These are phyloP conservation scores for Coregonus clupeaformis DNA, from an alignment of 2,113 vertebrate species.

Conservation along the genomic window DNA sequence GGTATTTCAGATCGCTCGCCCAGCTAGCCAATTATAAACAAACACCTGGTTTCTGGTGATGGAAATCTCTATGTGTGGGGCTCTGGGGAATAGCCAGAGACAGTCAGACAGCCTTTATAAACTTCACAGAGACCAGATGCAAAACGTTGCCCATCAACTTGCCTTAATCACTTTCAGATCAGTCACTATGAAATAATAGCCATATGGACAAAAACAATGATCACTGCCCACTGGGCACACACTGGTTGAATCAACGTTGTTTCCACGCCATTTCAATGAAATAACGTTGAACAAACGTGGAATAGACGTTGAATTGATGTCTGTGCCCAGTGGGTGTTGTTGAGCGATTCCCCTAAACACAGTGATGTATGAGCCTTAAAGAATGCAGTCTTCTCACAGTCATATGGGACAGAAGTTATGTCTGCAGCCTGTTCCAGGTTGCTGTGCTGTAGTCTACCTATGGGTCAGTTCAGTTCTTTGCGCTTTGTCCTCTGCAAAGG, in stretches of 20 bases:
- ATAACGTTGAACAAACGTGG: no score
- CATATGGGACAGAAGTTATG: slow-evolving; percentile 19
- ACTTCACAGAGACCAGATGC: slow-evolving; percentile 17
- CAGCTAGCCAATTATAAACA: slow-evolving; percentile 39
- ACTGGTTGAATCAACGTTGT: no score
- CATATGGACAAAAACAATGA: background rate
- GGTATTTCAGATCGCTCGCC: slow-evolving; percentile 23
- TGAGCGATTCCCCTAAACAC: no score
- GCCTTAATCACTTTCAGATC: background rate
- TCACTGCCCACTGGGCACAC: no score
- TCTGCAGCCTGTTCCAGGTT: slow-evolving; percentile 9
- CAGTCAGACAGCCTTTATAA: slow-evolving; percentile 16
- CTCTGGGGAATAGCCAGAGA: slow-evolving; percentile 20
- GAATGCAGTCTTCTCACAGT: slow-evolving; percentile 27
- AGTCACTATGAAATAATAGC: background rate
- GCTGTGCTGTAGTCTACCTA: background rate
- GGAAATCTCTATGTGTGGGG: slow-evolving; percentile 17
- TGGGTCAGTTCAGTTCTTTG: slow-evolving; percentile 36
- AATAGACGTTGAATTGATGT: no score
- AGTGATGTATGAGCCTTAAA: background rate
- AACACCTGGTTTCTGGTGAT: slow-evolving; percentile 43
- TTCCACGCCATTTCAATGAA: no score
- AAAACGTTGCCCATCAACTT: background rate
- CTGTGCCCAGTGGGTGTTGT: no score
- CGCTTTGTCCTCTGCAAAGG: slow-evolving; percentile 34